Base-by-base conservation (phyloP, 2,888 invertebrate genomes). In the Eremobia ochroleuca region DNA sequence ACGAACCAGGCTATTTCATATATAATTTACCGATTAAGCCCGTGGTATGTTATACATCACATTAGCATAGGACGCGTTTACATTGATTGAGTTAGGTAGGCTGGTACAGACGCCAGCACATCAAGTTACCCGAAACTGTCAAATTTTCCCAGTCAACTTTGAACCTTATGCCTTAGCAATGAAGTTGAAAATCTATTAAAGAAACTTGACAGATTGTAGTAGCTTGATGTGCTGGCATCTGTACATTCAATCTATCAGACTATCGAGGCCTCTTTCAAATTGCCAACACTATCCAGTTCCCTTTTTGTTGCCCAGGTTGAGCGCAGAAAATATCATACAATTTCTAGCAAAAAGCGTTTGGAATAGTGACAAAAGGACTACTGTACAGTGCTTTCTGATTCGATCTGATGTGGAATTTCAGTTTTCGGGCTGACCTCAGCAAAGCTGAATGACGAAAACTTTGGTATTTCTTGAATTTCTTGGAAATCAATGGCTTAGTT, bases 11-110 rank as follows among this genome's bases (percentile, higher is more conserved):
- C 74, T 75, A 73, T 82, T 85, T 87, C 88, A 88, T 88, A 73
- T 88, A 83, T 83, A 88, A 91, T 90, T 77, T 77, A 69, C 61
- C 76, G 79, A 84, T 86, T 82, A 85, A 81, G 49, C 84, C 67
- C 64, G 64, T 70, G 55, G 68, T 80, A 67, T 65, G 77, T 75
- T 73, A 76, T 62, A 66, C 76, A 81, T 83, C 75, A 80, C 68
- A 87, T 89, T 87, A 79, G 68, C 75, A 69, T 86, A 86, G 62
- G 76, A 64, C 21, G 64, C 37, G 81, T 69, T 75, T 72, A 49
- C 15, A 71, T 66, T 74, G 73, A 43, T 79, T 49, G 28, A 55
- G 46, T 37, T 37, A 81, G 25, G 13, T 55, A n/a, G 4, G 37
- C 28, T 31, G 18, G 31, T 43, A 13, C n/a, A n/a, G n/a, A n/a